A percentile compares a stretch with the other conserved stretches of the same genome.
Evolutionary conservation across 2,113 vertebrate genomes (phyloP).

Genomic region (Nycticryphes semicollaris): DNA sequence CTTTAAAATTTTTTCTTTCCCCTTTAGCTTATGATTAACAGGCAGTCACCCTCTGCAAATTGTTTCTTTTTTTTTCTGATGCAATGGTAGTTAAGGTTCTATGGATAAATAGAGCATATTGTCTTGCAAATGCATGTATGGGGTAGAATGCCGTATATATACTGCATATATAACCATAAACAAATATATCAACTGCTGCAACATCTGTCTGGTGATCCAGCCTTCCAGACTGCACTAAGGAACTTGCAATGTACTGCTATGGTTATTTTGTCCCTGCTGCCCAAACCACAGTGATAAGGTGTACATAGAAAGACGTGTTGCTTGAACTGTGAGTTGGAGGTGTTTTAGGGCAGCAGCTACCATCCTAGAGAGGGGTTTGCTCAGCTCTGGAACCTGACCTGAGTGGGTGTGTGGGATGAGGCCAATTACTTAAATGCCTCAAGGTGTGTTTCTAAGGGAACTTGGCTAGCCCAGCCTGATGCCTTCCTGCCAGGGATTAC

Average conservation of each 20-base stretch:
- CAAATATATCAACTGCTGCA: neutral
- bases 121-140: neutral
- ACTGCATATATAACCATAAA: neutral
- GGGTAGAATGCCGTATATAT: neutral
- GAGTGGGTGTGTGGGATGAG: neutral
- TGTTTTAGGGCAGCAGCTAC: neutral
- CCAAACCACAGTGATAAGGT: neutral
- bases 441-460: neutral
- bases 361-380: neutral
- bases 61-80: slow-evolving; percentile 4
- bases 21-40: slow-evolving; percentile 70
- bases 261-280: neutral
- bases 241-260: neutral
- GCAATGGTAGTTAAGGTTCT: neutral
- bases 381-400: neutral
- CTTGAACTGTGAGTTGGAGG: neutral
- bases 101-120: neutral
- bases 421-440: neutral
- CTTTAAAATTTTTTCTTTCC: slow-evolving; percentile 68
- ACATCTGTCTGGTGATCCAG: neutral
- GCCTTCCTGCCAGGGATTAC: neutral
- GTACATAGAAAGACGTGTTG: neutral
- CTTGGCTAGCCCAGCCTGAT: neutral
- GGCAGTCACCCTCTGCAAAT: slow-evolving; percentile 46
- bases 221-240: neutral